phyloP scores from a whole-genome alignment of 2,888 invertebrate species.

The Pocota personata region DNA sequence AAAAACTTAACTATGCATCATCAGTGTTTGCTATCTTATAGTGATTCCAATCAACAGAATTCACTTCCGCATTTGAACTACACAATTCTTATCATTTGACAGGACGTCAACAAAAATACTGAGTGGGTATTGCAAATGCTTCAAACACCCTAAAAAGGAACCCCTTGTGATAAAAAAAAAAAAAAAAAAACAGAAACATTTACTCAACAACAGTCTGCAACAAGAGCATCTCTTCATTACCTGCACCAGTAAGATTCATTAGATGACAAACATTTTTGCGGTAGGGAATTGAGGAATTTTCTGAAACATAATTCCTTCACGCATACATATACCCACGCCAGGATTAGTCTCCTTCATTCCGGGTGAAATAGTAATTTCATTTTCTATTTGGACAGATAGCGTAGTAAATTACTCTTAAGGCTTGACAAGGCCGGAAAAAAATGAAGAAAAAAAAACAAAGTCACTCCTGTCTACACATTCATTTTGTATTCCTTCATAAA shows the following conservation, averaged over 20 bases:
- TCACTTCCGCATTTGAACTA: background rate
- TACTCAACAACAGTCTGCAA: background rate
- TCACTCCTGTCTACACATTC: conserved; percentile 33
- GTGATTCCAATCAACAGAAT: background rate
- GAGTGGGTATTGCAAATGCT: background rate
- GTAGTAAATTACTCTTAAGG: conserved; percentile 25
- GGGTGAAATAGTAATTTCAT: conserved; percentile 22
- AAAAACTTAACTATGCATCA: no score
- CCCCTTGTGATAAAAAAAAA: background rate
- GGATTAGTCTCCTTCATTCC: conserved; percentile 19
- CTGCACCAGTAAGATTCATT: conserved; percentile 1
- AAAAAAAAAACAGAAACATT: conserved; percentile 10
- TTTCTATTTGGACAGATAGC: conserved; percentile 24
- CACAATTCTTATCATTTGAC: background rate
- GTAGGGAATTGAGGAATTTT: background rate
- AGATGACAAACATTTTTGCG: conserved; percentile 31
- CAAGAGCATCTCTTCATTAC: conserved; percentile 25
- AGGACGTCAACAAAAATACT: background rate
- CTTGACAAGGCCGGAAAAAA: background rate
- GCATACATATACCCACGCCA: background rate
- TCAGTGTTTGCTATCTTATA: no score
- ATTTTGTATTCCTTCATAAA: conserved; percentile 46
- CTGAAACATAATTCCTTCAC: background rate
- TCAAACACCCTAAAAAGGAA: background rate
- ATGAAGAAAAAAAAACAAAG: background rate